These are phyloP conservation scores for Tetramorium alpestre DNA, from an alignment of 1,140 invertebrate species.

Conservation along the genomic window DNA sequence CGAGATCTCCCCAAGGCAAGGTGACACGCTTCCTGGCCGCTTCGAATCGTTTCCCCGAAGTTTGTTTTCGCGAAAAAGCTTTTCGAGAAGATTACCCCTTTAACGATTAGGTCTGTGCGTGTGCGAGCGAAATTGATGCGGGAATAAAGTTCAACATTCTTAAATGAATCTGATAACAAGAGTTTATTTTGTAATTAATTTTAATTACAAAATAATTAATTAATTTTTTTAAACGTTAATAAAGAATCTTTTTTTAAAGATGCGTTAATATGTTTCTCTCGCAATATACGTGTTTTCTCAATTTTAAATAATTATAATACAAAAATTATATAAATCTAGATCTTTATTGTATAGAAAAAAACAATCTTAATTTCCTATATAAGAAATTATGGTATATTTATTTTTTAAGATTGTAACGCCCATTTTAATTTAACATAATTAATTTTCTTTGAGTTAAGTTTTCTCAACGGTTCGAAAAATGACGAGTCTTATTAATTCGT, in stretches of 20 bases:
- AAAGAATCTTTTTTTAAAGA: not conserved
- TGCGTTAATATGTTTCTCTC: not conserved
- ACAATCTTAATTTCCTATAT: not conserved
- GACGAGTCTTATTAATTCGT: not conserved
- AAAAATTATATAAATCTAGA: not conserved
- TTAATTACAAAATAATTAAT: too few species aligned
- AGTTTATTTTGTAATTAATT: not conserved
- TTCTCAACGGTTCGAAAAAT: not conserved
- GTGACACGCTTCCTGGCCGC: constrained; percentile 5
- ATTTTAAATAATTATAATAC: not conserved
- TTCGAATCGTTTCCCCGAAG: not conserved
- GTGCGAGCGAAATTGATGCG: not conserved
- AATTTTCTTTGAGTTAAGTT: not conserved
- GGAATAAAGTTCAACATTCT: not conserved
- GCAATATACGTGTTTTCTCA: not conserved
- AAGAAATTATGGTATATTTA: not conserved
- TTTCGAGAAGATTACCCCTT: constrained; percentile 10
- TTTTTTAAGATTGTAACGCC: not conserved
- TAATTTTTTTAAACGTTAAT: not conserved
- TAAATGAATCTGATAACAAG: not conserved
- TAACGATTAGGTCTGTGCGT: not conserved
- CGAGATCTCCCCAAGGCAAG: constrained; percentile 5
- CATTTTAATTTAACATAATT: not conserved
- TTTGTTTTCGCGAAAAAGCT: not conserved
- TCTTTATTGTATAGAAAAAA: not conserved